Percentiles rank a stretch among this genome's conserved stretches.
phyloP scores from a whole-genome alignment of 1,140 invertebrate species.

The Ephestia elutella region DNA sequence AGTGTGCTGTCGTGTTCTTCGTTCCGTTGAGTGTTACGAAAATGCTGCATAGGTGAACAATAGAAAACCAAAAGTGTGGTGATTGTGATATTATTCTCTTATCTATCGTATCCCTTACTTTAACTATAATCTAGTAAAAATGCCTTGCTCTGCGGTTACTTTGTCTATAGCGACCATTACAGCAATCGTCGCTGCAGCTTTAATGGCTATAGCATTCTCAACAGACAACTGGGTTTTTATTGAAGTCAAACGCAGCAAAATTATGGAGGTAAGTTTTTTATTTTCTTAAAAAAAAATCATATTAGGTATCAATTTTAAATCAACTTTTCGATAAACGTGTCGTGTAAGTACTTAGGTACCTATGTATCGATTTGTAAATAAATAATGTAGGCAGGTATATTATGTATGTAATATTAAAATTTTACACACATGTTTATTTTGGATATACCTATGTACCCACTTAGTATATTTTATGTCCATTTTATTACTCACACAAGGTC shows the following conservation, averaged over 20 bases:
- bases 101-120: constrained; percentile 46
- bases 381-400: too few species aligned
- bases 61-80: constrained; percentile 58
- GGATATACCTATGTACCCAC: too few species aligned
- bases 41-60: constrained; percentile 73
- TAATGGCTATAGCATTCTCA: constrained; percentile 93
- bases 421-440: constrained; percentile 1
- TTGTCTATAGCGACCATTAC: constrained; percentile 95
- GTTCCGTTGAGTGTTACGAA: constrained; percentile 65
- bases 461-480: too few species aligned
- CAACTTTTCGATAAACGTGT: too few species aligned
- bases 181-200: constrained; percentile 91
- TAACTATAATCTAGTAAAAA: constrained; percentile 75
- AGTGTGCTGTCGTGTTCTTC: constrained; percentile 68
- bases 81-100: constrained; percentile 56
- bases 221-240: constrained; percentile 97
- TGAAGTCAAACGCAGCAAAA: constrained; percentile 87
- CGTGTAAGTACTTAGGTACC: too few species aligned
- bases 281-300: too few species aligned
- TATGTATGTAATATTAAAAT: too few species aligned
- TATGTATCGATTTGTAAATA: too few species aligned
- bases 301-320: too few species aligned
- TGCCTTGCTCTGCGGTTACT: constrained; percentile 96
- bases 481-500: too few species aligned
- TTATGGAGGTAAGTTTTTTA: constrained; percentile 82